phyloP scores from a whole-genome alignment of 2,797 vertebrate genomes.

The Notamacropus eugenii region DNA sequence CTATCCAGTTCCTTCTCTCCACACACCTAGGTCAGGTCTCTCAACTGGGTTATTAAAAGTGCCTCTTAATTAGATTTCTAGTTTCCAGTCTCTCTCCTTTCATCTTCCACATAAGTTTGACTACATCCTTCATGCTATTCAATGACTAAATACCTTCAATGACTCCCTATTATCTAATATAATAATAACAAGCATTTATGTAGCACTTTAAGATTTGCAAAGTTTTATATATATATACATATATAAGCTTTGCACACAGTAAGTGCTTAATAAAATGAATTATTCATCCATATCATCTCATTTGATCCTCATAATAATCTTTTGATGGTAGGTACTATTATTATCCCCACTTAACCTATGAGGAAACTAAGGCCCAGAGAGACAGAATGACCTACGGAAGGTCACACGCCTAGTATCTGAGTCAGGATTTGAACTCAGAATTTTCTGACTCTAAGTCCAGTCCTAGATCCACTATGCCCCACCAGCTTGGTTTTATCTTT shows the following conservation, averaged over 20 bases:
- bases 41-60: neutral
- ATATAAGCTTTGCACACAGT: neutral
- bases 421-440: neutral
- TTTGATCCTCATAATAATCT: neutral
- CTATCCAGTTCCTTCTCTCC: neutral
- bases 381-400: neutral
- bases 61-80: neutral
- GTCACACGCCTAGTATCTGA: neutral
- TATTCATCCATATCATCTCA: neutral
- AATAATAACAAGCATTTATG: neutral
- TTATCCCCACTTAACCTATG: neutral
- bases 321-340: neutral
- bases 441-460: neutral
- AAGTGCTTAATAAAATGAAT: neutral
- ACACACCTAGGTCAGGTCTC: neutral
- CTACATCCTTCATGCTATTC: neutral
- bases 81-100: neutral
- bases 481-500: neutral
- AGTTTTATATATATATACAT: neutral
- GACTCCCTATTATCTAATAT: neutral
- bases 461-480: neutral
- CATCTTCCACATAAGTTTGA: neutral
- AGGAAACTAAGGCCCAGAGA: neutral
- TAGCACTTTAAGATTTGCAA: neutral
- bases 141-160: neutral